Percentiles rank a stretch among this genome's conserved stretches.
phyloP scores from a whole-genome alignment of 2,888 invertebrate species.

The Gerris lacustris region DNA sequence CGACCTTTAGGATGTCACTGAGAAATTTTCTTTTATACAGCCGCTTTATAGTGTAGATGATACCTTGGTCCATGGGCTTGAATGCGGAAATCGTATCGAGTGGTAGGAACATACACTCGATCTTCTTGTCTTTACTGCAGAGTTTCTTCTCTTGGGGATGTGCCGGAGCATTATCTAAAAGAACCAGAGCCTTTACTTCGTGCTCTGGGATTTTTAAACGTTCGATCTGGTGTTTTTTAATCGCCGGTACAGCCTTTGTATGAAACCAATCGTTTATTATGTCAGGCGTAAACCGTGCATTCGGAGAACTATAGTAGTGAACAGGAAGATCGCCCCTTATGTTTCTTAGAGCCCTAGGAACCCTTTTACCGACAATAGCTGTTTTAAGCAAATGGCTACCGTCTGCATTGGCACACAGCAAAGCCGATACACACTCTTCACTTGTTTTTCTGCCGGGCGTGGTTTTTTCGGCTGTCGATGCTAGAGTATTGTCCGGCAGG shows the following conservation, averaged over 20 bases:
- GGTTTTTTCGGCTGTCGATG: no score
- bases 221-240: not conserved
- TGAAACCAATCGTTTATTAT: not conserved
- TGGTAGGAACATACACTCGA: not conserved
- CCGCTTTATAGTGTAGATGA: not conserved
- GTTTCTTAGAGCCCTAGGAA: not conserved
- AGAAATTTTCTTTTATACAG: not conserved
- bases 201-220: not conserved
- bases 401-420: not conserved
- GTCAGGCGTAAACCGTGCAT: not conserved
- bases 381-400: not conserved
- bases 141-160: not conserved
- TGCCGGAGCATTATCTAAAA: not conserved
- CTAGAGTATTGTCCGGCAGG: no score
- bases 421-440: not conserved
- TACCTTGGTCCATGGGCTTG: conserved; percentile 6
- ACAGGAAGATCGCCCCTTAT: not conserved
- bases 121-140: not conserved
- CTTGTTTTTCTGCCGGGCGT: no score
- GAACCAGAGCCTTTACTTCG: not conserved
- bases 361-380: not conserved
- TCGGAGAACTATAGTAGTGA: not conserved
- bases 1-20: not conserved
- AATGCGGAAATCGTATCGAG: not conserved
- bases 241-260: not conserved